Conservation (phyloP, 2,797 vertebrate species). For the Gymnopithys bicolor region DNA sequence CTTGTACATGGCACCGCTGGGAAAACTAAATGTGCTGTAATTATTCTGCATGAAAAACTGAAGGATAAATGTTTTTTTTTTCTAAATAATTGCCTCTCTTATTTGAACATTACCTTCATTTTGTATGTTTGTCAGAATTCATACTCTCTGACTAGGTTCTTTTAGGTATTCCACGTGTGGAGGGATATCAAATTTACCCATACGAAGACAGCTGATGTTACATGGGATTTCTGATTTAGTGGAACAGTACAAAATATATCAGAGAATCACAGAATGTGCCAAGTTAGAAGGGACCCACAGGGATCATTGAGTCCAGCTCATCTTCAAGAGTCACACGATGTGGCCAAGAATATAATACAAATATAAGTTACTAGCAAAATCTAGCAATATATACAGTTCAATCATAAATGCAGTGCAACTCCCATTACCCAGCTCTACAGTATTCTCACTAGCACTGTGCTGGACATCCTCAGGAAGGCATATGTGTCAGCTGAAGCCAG, state of each 20-base stretch:
- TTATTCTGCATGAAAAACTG: background rate
- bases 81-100: background rate
- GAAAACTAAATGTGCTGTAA: background rate
- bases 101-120: background rate
- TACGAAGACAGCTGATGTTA: background rate
- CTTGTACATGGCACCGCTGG: background rate
- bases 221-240: background rate
- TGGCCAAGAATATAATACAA: background rate
- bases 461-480: background rate
- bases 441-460: fast-evolving
- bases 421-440: background rate
- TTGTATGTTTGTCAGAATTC: background rate
- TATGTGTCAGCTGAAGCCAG: background rate
- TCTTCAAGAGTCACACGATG: background rate
- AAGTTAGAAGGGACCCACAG: background rate
- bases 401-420: background rate
- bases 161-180: background rate
- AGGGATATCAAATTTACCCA: background rate
- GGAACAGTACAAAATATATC: background rate
- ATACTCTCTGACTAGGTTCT: background rate
- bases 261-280: background rate
- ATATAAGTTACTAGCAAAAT: background rate
- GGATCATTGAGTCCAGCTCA: background rate
- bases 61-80: background rate
- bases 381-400: background rate